These are phyloP conservation scores for Eleutherodactylus coqui DNA, from an alignment of 2,797 vertebrate genomes.

Conservation along the genomic window DNA sequence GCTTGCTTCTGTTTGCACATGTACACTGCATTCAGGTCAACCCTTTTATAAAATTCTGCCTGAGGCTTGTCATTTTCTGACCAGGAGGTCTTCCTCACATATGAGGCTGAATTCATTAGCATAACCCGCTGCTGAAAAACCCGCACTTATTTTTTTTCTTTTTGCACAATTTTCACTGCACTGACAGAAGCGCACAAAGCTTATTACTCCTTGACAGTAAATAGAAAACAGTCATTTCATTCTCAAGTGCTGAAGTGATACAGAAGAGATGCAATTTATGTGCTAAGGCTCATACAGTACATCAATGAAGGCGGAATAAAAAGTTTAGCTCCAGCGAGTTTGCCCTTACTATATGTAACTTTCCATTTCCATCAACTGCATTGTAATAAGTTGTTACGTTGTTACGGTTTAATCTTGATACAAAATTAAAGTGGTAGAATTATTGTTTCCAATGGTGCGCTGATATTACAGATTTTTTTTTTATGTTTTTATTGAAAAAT, in stretches of 20 bases:
- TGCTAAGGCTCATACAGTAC: neutral
- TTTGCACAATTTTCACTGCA: slow-evolving; percentile 14
- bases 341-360: neutral
- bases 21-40: neutral
- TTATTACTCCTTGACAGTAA: slow-evolving; percentile 37
- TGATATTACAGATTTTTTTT: no score
- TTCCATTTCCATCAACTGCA: neutral
- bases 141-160: slow-evolving; percentile 11
- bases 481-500: no score
- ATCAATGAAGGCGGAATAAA: neutral
- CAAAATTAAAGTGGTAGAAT: neutral
- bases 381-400: slow-evolving; percentile 3
- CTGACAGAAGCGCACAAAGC: slow-evolving; percentile 19
- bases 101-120: no score
- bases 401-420: neutral
- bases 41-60: neutral
- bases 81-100: neutral
- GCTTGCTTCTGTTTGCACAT: neutral
- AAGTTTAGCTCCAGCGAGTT: slow-evolving; percentile 20
- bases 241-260: slow-evolving; percentile 8
- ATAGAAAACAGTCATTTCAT: slow-evolving; percentile 27
- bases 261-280: slow-evolving; percentile 22
- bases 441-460: no score
- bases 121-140: neutral
- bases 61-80: neutral